Percentiles rank a stretch among this genome's conserved stretches.
These are phyloP conservation scores for Eristalinus sepulchralis DNA, from an alignment of 2,888 invertebrate genomes.

Conservation along the genomic window DNA sequence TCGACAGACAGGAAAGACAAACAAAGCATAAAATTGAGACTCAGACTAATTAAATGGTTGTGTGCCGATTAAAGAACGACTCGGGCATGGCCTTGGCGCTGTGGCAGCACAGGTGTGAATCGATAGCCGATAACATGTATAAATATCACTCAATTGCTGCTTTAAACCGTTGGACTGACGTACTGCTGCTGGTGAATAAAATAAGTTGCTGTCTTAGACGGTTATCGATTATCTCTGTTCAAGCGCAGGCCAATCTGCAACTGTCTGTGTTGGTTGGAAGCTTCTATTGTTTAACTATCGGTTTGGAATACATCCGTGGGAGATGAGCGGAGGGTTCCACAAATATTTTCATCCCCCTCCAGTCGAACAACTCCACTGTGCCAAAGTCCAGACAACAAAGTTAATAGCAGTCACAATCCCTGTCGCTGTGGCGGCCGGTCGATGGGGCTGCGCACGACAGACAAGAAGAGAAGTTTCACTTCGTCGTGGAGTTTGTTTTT, in stretches of 20 bases:
- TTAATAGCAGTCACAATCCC: conserved; percentile 32
- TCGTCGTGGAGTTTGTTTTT: conserved; percentile 18
- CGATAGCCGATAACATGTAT: conserved; percentile 7
- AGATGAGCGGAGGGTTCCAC: conserved; percentile 26
- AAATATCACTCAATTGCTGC: not conserved
- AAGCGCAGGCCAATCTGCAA: not conserved
- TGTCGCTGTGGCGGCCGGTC: not conserved
- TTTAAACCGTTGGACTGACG: not conserved
- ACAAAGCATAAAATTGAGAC: conserved; percentile 35
- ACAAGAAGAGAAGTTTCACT: conserved; percentile 35
- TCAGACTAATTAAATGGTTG: conserved; percentile 19
- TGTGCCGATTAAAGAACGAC: conserved; percentile 9
- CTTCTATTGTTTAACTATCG: conserved; percentile 44
- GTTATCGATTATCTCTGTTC: conserved; percentile 20
- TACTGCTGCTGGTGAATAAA: not conserved
- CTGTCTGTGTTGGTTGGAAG: not conserved
- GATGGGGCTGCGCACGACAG: not conserved
- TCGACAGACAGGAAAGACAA: conserved; percentile 9
- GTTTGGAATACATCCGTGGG: conserved; percentile 18
- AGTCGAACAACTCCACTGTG: conserved; percentile 33
- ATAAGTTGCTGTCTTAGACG: not conserved
- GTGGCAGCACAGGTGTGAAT: conserved; percentile 18
- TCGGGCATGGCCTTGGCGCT: conserved; percentile 17
- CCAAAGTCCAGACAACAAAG: conserved; percentile 67
- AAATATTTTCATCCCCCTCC: conserved; percentile 24